Conservation (phyloP, 2,888 invertebrate species). For the Drosophila engyochracea region DNA sequence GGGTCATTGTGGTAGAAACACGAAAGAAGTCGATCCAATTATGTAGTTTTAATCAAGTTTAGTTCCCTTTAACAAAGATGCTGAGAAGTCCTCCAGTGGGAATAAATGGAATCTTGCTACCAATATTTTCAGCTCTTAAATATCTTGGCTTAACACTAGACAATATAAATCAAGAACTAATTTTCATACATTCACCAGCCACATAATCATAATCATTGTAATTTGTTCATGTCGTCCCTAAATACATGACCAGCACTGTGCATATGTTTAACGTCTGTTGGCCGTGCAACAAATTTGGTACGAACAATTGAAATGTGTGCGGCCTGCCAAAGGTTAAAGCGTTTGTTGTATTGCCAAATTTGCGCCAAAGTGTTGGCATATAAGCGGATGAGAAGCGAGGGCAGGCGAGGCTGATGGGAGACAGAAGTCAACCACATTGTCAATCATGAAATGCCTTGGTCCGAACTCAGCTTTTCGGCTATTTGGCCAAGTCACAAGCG, state of each 20-base stretch:
- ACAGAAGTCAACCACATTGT: conserved; percentile 68
- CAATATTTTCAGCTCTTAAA: neutral
- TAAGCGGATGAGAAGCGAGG: neutral
- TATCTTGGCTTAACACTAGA: neutral
- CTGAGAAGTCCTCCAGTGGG: neutral
- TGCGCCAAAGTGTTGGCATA: conserved; percentile 32
- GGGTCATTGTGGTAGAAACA: neutral
- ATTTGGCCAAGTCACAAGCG: conserved; percentile 67
- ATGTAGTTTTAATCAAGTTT: neutral
- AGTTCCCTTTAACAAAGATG: fast-evolving
- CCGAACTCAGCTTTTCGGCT: conserved; percentile 32
- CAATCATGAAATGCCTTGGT: conserved; percentile 72
- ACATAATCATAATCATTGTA: neutral
- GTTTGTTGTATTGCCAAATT: conserved; percentile 73
- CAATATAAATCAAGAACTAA: neutral
- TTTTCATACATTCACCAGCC: neutral
- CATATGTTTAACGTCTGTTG: conserved; percentile 20
- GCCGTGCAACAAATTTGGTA: conserved; percentile 45
- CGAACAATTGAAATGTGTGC: conserved; percentile 73
- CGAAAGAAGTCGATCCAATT: too few species aligned
- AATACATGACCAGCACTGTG: neutral
- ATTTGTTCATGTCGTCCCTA: neutral
- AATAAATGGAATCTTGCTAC: neutral
- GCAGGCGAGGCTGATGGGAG: neutral
- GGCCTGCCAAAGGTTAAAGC: conserved; percentile 78